Base-by-base conservation (phyloP, 2,113 vertebrate genomes). In the Cephalopholis sonnerati region DNA sequence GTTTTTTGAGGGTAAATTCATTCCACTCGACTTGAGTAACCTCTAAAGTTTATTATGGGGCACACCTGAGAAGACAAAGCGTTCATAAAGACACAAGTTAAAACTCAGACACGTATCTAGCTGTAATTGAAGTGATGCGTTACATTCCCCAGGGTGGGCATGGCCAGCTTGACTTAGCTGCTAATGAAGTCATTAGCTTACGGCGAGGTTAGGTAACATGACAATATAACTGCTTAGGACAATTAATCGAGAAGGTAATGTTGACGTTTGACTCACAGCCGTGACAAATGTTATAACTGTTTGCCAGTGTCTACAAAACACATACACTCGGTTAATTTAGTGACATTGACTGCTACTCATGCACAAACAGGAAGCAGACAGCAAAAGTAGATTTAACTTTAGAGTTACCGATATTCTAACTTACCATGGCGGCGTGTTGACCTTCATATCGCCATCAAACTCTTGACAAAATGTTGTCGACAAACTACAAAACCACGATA, bases 1-100 rank as follows among this genome's bases (percentile, higher is more conserved):
- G 93, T 89, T 84, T 44, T 71, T 85, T 7, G 74, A 66, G 46
- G 61, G 11, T 18, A 54, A 75, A 71, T 91, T 83, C 91, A 92
- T 92, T 53, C 24, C 59, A 65, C 2, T 2, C 8, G 36, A 74
- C 32, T 20, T 18, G 11, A 24, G 29, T 5, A 22, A 46, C 12
- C 5, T 2, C 55, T 68, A 81, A 12, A 73, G 7, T 41, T 48
- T 78, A 25, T n/a, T 54, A 61, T 22, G 11, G 4, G 17, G 58
- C 57, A 51, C 48, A 84, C 70, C 85, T 89, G 55, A 32, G 20
- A 67, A 82, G 6, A 74, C 5, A 71, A 2, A 62, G 7, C 7
- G 72, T 67, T 25, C 1, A 16, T 15, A 2, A 22, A 22, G 8
- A 57, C 29, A 16, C 1, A 2, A 62, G 9, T 12, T 20, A 54